phyloP scores from a whole-genome alignment of 2,113 vertebrate species.

The Chaetorhynchus papuensis region DNA sequence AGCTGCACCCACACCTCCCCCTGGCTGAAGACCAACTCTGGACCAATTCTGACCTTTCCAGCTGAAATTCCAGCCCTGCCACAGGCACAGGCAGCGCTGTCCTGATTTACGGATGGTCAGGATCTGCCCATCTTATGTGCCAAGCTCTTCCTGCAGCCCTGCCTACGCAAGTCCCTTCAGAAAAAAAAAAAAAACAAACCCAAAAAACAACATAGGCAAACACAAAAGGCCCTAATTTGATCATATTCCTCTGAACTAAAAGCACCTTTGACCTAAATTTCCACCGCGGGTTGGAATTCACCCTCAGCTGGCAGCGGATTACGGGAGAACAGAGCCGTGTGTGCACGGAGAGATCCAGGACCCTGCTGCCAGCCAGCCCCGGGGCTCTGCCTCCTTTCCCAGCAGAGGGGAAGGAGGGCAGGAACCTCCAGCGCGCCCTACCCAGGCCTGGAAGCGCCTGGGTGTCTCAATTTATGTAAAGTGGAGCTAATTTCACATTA shows the following conservation, averaged over 20 bases:
- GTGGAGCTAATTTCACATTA: not conserved
- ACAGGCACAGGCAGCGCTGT: not conserved
- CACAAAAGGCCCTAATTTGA: slow-evolving; percentile 24
- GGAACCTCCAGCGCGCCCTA: not conserved
- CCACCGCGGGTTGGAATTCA: not conserved
- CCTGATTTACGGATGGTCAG: not conserved
- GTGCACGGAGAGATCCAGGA: rapidly evolving
- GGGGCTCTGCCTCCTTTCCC: not conserved
- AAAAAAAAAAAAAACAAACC: not conserved
- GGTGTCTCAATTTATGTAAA: not conserved
- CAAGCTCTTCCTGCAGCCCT: not conserved
- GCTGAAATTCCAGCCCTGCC: not conserved
- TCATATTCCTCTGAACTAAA: slow-evolving; percentile 6
- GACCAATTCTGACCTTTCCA: not conserved
- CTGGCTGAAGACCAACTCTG: not conserved
- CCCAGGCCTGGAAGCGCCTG: not conserved
- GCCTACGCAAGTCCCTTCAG: not conserved
- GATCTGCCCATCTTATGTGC: not conserved
- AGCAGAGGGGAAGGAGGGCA: not conserved
- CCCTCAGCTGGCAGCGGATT: slow-evolving; percentile 15
- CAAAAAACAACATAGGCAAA: not conserved
- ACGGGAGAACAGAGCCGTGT: not conserved
- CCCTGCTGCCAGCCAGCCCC: not conserved
- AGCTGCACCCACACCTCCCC: not conserved
- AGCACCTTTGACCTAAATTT: slow-evolving; percentile 56